Evolutionary conservation across 2,888 invertebrate genomes (phyloP).

Genomic region (Drosophila ustulata): DNA sequence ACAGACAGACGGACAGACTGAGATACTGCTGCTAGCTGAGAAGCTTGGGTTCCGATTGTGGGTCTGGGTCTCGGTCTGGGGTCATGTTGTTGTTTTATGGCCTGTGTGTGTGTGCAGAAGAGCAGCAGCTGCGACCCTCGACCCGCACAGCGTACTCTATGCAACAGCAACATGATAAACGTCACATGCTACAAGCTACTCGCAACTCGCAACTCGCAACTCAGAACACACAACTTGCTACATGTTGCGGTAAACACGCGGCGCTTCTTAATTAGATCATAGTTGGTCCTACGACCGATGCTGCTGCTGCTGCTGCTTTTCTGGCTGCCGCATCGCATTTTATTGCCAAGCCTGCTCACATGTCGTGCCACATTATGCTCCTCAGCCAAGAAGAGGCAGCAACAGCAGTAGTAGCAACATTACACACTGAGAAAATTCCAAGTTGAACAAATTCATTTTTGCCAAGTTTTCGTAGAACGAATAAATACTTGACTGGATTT

Average conservation of each 20-base stretch:
- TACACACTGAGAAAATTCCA: not conserved
- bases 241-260: slow-evolving; percentile 59
- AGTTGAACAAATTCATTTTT: too few relatives aligned
- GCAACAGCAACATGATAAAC: slow-evolving; percentile 28
- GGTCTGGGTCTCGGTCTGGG: not conserved
- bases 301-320: slow-evolving; percentile 1
- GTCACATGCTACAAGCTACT: slow-evolving; percentile 15
- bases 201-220: slow-evolving; percentile 14
- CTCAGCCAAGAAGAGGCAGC: slow-evolving; percentile 7
- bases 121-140: slow-evolving; percentile 34
- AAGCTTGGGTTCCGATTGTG: not conserved
- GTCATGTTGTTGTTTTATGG: slow-evolving; percentile 29
- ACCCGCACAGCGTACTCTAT: slow-evolving; percentile 3
- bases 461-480: too few relatives aligned
- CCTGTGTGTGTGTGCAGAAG: slow-evolving; percentile 15
- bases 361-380: slow-evolving; percentile 42
- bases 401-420: not conserved
- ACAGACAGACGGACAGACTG: not conserved
- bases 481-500: too few relatives aligned
- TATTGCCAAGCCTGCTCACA: slow-evolving; percentile 47
- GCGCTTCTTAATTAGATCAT: slow-evolving; percentile 76
- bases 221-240: slow-evolving; percentile 48
- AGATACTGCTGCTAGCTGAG: not conserved
- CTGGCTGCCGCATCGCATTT: slow-evolving; percentile 40
- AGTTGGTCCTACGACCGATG: slow-evolving; percentile 49